phyloP scores from a whole-genome alignment of 2,888 invertebrate genomes.

The Drosophila basisetae region DNA sequence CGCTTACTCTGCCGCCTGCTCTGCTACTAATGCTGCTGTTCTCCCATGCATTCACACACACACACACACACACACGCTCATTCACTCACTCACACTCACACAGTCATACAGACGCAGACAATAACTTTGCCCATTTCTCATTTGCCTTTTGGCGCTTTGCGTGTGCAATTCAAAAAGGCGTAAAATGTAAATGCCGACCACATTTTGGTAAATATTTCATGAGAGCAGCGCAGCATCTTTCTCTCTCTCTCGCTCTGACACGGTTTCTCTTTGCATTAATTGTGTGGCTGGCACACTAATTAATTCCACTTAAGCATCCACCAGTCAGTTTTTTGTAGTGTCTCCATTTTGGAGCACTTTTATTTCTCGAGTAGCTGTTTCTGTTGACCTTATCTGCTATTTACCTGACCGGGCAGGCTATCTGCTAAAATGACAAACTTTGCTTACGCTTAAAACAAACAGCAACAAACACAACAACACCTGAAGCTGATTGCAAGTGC shows the following conservation, averaged over 20 bases:
- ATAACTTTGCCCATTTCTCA: conserved; percentile 3
- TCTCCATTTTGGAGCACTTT: background rate
- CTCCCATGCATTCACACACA: background rate
- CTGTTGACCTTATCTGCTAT: conserved; percentile 8
- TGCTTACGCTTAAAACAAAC: background rate
- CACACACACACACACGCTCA: background rate
- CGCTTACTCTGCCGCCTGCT: conserved; percentile 27
- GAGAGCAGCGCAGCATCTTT: conserved; percentile 7
- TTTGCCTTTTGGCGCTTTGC: conserved; percentile 2
- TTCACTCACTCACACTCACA: background rate
- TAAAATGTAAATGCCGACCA: conserved; percentile 73
- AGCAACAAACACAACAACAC: background rate
- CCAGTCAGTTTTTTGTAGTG: conserved; percentile 10
- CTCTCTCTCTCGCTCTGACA: background rate
- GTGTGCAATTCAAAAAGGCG: conserved; percentile 62
- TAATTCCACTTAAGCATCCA: conserved; percentile 36
- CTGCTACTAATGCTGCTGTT: conserved; percentile 3
- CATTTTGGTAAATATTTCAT: conserved; percentile 55
- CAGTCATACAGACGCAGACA: background rate
- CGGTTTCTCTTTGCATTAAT: conserved; percentile 44
- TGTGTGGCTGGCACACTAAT: conserved; percentile 31
- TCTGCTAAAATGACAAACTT: conserved; percentile 4
- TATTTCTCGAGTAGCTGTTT: background rate
- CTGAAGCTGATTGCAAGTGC: conserved; percentile 16
- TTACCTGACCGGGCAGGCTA: background rate